Evolutionary conservation across 2,888 invertebrate genomes (phyloP), one percentile per base, ranked within the genome.

Genomic region (Erebia epiphron): DNA sequence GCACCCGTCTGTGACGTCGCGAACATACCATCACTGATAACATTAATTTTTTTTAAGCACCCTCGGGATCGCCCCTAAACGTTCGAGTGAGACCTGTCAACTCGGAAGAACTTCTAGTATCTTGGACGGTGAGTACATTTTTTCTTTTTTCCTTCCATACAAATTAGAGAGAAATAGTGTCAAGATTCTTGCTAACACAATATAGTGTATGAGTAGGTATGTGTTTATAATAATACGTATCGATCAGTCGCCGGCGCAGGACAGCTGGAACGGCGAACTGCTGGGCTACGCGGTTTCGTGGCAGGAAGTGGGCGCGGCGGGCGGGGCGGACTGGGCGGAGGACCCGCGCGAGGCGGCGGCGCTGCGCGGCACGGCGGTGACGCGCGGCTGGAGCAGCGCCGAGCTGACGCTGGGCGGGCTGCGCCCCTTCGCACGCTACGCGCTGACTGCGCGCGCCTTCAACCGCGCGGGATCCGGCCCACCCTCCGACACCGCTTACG

Each of bases 381-480:
- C 95, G 49, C 94, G 94, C 77, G 95, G 96, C 14, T 95, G 95
- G 95, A 94, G 95, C 69, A 94, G 95, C 71, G 94, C 94, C 10
- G 95, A 95, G 84, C 90, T 94, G 69, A 89, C 93, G 72, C 86
- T 97, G 75, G 91, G 93, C 16, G 95, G 95, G 26, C 92, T 97
- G 73, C 94, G 95, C 76, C 95, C 96, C 79, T 96, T 95, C 83
- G 96, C 97, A 0, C 95, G 96, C 76, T 97, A 98, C 89, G 95
- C 96, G 73, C 94, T 98, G 43, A 93, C 95, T 16, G 95, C 98
- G 68, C 95, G 96, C 78, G 97, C 98, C 4, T 96, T 96, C 85
- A 98, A 97, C 87, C 95, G 95, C 75, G 96, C 97, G 65, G 97
- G 98, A 14, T 94, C 96, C 56, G 97, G 98, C 0, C 97, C 98